Evolutionary conservation across 2,797 vertebrate species (phyloP).

Genomic region (Knipowitschia caucasica): DNA sequence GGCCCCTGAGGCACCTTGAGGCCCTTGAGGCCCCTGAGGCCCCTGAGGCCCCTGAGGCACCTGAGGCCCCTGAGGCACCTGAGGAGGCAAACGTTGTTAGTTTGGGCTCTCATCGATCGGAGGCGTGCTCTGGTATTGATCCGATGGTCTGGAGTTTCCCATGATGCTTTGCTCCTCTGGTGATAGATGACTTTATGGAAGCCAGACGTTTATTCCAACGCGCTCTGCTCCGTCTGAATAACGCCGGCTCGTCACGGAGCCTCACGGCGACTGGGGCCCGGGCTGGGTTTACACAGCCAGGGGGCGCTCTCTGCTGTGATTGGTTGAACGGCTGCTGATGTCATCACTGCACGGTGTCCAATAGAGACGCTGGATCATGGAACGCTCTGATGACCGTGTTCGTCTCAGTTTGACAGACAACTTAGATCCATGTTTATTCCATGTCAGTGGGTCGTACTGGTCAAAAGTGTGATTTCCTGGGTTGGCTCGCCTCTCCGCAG

Average conservation of each 20-base stretch:
- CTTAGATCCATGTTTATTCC: too few relatives aligned
- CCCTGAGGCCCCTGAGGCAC: too few relatives aligned
- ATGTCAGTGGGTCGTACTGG: too few relatives aligned
- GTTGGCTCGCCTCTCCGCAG: too few relatives aligned
- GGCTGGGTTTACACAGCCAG: not conserved
- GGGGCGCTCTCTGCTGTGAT: slow-evolving; percentile 3
- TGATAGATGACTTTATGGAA: slow-evolving; percentile 46
- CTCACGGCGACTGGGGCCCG: slow-evolving; percentile 31
- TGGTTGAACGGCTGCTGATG: not conserved
- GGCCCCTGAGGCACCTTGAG: too few relatives aligned
- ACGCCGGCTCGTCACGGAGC: slow-evolving; percentile 46
- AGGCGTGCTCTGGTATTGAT: slow-evolving; percentile 65
- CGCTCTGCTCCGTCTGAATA: slow-evolving; percentile 38
- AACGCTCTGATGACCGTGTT: too few relatives aligned
- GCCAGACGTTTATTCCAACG: slow-evolving; percentile 22
- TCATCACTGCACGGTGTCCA: not conserved
- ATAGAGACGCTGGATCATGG: too few relatives aligned
- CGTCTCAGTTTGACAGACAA: not conserved
- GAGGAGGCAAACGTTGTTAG: not conserved
- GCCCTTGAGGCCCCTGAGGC: too few relatives aligned
- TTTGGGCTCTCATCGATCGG: slow-evolving; percentile 57
- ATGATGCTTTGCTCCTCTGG: slow-evolving; percentile 37
- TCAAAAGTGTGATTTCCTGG: too few relatives aligned
- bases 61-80: too few relatives aligned
- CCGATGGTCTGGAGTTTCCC: slow-evolving; percentile 45